phyloP scores from a whole-genome alignment of 2,797 vertebrate species.

The Enteromius thamalakanensis region DNA sequence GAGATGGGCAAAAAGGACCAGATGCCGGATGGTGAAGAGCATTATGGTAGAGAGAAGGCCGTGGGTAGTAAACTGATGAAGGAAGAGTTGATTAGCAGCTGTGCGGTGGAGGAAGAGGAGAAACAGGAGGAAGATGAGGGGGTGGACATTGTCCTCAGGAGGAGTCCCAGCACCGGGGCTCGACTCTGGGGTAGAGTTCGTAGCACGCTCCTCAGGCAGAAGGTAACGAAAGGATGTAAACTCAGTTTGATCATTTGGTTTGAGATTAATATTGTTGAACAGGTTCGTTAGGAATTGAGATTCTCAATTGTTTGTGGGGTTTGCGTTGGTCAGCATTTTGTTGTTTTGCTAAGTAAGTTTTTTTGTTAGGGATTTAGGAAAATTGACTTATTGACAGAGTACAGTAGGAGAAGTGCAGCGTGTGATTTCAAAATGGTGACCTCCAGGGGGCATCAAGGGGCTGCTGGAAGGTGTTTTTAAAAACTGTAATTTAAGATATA shows the following conservation, averaged over 20 bases:
- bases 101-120: conserved; percentile 50
- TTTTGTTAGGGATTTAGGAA: neutral
- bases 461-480: neutral
- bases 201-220: conserved; percentile 70
- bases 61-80: conserved; percentile 58
- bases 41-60: conserved; percentile 61
- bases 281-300: neutral
- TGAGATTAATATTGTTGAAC: neutral
- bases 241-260: neutral
- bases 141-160: conserved; percentile 56
- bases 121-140: conserved; percentile 55
- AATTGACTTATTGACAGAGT: neutral
- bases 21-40: neutral
- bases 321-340: neutral
- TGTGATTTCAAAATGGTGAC: neutral
- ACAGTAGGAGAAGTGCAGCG: neutral
- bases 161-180: conserved; percentile 60
- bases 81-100: conserved; percentile 54
- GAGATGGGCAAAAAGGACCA: conserved; percentile 35
- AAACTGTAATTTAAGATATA: neutral
- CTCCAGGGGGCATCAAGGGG: conserved; percentile 21
- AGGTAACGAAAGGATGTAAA: conserved; percentile 67
- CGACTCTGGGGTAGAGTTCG: conserved; percentile 76
- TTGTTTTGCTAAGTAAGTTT: neutral
- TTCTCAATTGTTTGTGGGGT: neutral